These are phyloP conservation scores for Bugula neritina DNA, from an alignment of 2,888 invertebrate genomes.

Conservation along the genomic window DNA sequence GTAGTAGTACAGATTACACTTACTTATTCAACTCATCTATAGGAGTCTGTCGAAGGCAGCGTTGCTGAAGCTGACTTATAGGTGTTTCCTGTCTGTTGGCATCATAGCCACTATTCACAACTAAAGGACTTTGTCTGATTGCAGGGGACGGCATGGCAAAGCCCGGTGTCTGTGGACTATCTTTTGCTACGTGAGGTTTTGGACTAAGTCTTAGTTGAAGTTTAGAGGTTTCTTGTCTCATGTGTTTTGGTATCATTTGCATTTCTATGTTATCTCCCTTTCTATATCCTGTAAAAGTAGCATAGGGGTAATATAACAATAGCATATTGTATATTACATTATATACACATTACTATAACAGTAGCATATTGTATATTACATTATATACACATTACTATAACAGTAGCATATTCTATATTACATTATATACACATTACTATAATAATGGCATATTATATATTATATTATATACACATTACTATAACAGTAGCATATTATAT, in stretches of 20 bases:
- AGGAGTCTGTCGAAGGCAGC: neutral
- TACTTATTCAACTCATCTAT: constrained; percentile 19
- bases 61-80: neutral
- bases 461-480: too few relatives aligned
- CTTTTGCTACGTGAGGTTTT: constrained; percentile 60
- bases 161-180: constrained; percentile 62
- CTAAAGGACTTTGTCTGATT: constrained; percentile 32
- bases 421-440: too few relatives aligned
- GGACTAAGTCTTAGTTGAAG: constrained; percentile 58
- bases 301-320: too few relatives aligned
- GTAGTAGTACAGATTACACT: too few relatives aligned
- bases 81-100: constrained; percentile 16
- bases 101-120: constrained; percentile 30
- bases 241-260: constrained; percentile 25
- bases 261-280: constrained; percentile 25
- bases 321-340: too few relatives aligned
- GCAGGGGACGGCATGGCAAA: constrained; percentile 30
- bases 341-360: too few relatives aligned
- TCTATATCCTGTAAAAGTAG: neutral
- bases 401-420: too few relatives aligned
- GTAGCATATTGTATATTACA: too few relatives aligned
- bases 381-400: too few relatives aligned
- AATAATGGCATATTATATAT: too few relatives aligned
- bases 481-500: too few relatives aligned
- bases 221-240: neutral